phyloP scores from a whole-genome alignment of 1,140 invertebrate genomes.

The Saccostrea cuccullata region DNA sequence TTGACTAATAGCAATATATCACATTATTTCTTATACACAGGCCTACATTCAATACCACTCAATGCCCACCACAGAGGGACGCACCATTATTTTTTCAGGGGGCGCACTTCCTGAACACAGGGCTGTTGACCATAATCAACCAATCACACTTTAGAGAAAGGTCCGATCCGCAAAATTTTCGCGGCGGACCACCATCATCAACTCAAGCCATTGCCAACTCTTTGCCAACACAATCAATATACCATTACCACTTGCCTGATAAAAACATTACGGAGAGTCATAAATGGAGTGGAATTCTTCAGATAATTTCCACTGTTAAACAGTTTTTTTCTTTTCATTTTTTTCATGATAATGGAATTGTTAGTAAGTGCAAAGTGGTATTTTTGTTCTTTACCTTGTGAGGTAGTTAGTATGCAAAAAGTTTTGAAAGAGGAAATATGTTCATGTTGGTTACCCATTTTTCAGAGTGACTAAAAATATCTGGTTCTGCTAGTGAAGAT shows the following conservation, averaged over 20 bases:
- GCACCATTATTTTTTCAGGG: constrained; percentile 46
- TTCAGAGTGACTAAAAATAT: neutral
- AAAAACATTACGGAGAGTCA: constrained; percentile 50
- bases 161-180: constrained; percentile 44
- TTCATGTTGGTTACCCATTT: neutral
- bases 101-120: constrained; percentile 44
- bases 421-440: neutral
- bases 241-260: constrained; percentile 60
- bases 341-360: neutral
- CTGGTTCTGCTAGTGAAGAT: neutral
- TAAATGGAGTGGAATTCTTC: neutral
- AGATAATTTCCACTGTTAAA: neutral
- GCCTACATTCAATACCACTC: constrained; percentile 37
- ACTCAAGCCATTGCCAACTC: constrained; percentile 47
- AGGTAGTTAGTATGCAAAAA: neutral
- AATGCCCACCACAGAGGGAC: constrained; percentile 33
- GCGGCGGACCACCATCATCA: constrained; percentile 46
- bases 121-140: constrained; percentile 52
- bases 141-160: constrained; percentile 53
- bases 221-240: constrained; percentile 49
- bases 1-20: constrained; percentile 23
- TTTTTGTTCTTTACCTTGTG: constrained; percentile 2
- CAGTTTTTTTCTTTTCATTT: too few species aligned
- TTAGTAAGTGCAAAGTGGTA: constrained; percentile 36
- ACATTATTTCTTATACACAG: constrained; percentile 37